Conservation (phyloP, 2,797 vertebrate genomes). For the Epinephelus malabaricus region DNA sequence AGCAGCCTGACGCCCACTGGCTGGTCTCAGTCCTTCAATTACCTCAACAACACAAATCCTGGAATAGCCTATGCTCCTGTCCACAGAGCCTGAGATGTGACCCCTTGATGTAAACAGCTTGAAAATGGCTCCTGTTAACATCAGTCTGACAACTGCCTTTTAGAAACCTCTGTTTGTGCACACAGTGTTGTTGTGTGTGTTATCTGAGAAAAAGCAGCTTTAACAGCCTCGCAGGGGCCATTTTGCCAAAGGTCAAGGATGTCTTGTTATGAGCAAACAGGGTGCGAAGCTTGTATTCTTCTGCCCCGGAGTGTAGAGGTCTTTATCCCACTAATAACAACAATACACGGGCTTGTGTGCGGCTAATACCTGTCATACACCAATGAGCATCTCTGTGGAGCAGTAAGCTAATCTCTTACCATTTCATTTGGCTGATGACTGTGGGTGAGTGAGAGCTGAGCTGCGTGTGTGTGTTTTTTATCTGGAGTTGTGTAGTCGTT, state of each 20-base stretch:
- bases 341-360: constrained; percentile 14
- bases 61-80: constrained; percentile 15
- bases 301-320: constrained; percentile 1
- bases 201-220: constrained; percentile 32
- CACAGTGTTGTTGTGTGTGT: constrained; percentile 27
- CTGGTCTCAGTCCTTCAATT: constrained; percentile 36
- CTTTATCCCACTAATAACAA: constrained; percentile 55
- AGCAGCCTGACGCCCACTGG: neutral
- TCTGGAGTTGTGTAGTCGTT: constrained; percentile 8
- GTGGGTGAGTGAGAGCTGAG: constrained; percentile 15
- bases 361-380: constrained; percentile 45
- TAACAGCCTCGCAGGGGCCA: constrained; percentile 42
- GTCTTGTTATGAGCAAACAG: constrained; percentile 55
- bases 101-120: constrained; percentile 34
- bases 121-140: constrained; percentile 45
- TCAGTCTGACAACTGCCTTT: constrained; percentile 48
- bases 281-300: constrained; percentile 28
- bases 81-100: constrained; percentile 33
- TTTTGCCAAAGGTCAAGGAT: constrained; percentile 64
- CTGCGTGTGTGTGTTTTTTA: neutral
- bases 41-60: constrained; percentile 41
- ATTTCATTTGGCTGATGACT: constrained; percentile 32
- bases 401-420: constrained; percentile 48
- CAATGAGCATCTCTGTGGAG: constrained; percentile 41
- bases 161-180: constrained; percentile 24